These are phyloP conservation scores for Scaptomyza reducta DNA, from an alignment of 2,888 invertebrate species.

Conservation along the genomic window DNA sequence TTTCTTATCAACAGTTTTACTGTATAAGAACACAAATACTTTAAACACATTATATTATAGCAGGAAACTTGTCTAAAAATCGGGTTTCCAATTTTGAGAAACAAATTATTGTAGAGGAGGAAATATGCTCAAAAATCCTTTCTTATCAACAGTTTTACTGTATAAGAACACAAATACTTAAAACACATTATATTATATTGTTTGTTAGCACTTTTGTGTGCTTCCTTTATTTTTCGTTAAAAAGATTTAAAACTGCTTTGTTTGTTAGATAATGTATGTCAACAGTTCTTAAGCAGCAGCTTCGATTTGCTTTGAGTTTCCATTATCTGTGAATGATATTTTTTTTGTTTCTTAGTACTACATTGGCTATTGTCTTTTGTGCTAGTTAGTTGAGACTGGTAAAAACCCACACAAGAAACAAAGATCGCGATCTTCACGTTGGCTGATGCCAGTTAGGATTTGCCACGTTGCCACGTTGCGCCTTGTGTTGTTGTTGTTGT, in stretches of 20 bases:
- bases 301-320: constrained; percentile 3
- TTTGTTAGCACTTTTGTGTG: not conserved
- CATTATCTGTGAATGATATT: constrained; percentile 7
- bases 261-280: constrained; percentile 1
- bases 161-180: no score
- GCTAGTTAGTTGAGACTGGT: constrained; percentile 20
- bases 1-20: no score
- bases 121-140: no score
- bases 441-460: constrained; percentile 49
- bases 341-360: not conserved
- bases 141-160: no score
- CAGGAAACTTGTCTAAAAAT: no score
- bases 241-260: constrained; percentile 5
- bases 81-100: no score
- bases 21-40: no score
- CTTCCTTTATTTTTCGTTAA: not conserved
- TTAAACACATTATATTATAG: no score
- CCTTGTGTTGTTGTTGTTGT: constrained; percentile 41
- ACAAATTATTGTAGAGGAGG: no score
- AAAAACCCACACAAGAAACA: constrained; percentile 28
- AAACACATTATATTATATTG: no score
- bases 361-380: constrained; percentile 15
- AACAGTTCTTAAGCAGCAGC: constrained; percentile 1
- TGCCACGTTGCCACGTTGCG: constrained; percentile 20
- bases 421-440: constrained; percentile 48